Percentiles rank a stretch among this genome's conserved stretches.
phyloP scores from a whole-genome alignment of 2,797 vertebrate genomes.

The Thaleichthys pacificus region DNA sequence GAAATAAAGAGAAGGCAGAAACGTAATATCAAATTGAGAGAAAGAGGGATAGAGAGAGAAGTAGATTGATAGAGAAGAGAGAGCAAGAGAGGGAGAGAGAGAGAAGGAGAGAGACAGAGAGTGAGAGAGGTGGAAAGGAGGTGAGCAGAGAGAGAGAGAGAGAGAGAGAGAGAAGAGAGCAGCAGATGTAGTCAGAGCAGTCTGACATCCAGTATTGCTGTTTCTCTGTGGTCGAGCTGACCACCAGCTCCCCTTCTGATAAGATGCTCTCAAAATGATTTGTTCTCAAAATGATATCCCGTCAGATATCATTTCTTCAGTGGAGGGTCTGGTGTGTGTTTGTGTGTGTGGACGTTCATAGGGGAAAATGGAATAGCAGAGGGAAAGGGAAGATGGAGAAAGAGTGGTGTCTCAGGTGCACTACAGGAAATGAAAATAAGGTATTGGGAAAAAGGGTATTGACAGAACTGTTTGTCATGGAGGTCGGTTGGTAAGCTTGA shows the following conservation, averaged over 20 bases:
- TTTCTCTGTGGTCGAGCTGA: not conserved
- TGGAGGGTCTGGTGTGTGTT: not conserved
- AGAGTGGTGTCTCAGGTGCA: conserved; percentile 67
- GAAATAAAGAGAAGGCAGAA: not conserved
- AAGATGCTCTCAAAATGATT: conserved; percentile 42
- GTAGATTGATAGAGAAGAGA: not conserved
- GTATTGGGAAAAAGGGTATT: conserved; percentile 53
- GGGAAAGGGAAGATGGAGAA: conserved; percentile 1
- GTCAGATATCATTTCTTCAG: conserved; percentile 39
- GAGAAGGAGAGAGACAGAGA: not conserved
- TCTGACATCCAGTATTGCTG: not conserved
- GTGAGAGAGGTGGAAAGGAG: not conserved
- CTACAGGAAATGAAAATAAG: conserved; percentile 70
- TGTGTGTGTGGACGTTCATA: not conserved
- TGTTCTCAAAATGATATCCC: conserved; percentile 38
- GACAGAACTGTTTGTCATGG: conserved; percentile 63
- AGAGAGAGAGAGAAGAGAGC: not conserved
- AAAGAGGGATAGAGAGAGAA: conserved; percentile 13
- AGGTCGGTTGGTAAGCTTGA: conserved; percentile 59
- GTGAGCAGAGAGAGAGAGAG: not conserved
- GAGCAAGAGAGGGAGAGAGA: not conserved
- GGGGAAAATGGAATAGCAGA: not conserved
- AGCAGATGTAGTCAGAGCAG: not conserved
- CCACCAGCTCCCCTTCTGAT: conserved; percentile 22
- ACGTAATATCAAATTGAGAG: conserved; percentile 8